Conservation (phyloP, 2,888 invertebrate species). For the Coremacera marginata region DNA sequence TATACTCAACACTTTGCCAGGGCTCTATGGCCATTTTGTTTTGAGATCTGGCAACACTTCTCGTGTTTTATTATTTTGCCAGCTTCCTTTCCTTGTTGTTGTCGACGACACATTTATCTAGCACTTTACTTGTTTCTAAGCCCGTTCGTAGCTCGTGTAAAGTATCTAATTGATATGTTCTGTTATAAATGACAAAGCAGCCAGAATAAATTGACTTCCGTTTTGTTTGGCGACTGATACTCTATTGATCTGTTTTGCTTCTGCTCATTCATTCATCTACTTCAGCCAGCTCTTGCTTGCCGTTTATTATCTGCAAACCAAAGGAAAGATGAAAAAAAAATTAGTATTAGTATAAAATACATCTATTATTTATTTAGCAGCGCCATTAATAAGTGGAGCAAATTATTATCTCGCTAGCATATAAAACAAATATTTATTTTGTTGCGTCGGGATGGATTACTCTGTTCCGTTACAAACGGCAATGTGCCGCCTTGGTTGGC, state of each 20-base stretch:
- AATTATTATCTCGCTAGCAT: constrained; percentile 22
- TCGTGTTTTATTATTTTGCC: neutral
- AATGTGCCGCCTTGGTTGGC: neutral
- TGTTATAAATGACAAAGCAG: neutral
- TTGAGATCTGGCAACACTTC: constrained; percentile 13
- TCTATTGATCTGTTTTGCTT: neutral
- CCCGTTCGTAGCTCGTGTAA: neutral
- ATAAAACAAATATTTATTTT: neutral
- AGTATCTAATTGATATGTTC: constrained; percentile 22
- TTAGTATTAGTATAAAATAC: neutral
- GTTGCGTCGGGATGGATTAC: neutral
- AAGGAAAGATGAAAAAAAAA: neutral
- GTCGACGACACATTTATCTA: constrained; percentile 14
- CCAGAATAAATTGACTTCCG: neutral
- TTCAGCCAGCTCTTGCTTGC: neutral
- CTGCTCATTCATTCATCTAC: neutral
- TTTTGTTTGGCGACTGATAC: neutral
- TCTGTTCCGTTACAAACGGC: neutral
- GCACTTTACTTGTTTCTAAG: neutral
- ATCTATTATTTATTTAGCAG: constrained; percentile 20
- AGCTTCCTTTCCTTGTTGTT: neutral
- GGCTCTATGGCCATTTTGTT: constrained; percentile 57
- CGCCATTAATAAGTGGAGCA: constrained; percentile 15
- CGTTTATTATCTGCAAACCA: neutral
- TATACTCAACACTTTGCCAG: constrained; percentile 64